These are phyloP conservation scores for Buathra laborator DNA, from an alignment of 2,888 invertebrate species.

Conservation along the genomic window DNA sequence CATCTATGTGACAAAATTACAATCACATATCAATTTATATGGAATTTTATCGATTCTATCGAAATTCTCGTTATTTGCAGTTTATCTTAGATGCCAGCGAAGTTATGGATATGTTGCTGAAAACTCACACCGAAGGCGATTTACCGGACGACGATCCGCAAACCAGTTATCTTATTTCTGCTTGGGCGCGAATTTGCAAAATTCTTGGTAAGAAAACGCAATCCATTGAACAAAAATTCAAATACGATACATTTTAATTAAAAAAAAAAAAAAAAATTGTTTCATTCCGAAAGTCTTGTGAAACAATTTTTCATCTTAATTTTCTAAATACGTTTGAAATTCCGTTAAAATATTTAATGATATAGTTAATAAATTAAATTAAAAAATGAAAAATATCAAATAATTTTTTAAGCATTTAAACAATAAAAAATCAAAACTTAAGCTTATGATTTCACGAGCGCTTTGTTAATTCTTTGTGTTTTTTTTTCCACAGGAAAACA, in stretches of 20 bases:
- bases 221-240: slow-evolving; percentile 8
- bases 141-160: slow-evolving; percentile 98
- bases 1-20: background rate
- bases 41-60: slow-evolving; percentile 4
- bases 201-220: slow-evolving; percentile 88
- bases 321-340: no score
- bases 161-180: slow-evolving; percentile 98
- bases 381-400: slow-evolving; percentile 1
- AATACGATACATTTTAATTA: no score
- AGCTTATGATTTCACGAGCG: background rate
- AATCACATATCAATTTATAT: background rate
- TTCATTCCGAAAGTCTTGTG: no score
- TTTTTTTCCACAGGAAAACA: slow-evolving; percentile 87
- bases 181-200: slow-evolving; percentile 99
- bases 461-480: slow-evolving; percentile 15
- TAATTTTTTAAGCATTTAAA: background rate
- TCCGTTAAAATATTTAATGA: no score
- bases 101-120: slow-evolving; percentile 97
- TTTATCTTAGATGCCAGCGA: slow-evolving; percentile 97
- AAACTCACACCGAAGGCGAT: slow-evolving; percentile 94
- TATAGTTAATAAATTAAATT: background rate
- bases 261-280: background rate
- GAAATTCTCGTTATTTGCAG: slow-evolving; percentile 77
- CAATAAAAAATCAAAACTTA: no score
- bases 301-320: no score